Evolutionary conservation across 2,888 invertebrate species (phyloP).

Genomic region (Eumerus sabulonum): DNA sequence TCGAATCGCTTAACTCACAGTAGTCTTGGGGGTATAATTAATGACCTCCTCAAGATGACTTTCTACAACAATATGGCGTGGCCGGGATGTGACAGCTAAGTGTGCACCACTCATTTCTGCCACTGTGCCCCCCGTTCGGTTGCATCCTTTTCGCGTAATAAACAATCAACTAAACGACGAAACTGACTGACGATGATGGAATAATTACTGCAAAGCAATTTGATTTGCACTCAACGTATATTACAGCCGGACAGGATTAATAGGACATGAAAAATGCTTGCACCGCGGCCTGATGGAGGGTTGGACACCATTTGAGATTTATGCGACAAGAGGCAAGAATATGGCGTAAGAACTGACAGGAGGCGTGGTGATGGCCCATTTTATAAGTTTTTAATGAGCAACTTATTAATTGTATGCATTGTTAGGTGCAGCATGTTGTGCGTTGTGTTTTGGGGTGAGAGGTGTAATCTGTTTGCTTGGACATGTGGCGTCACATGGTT

Average conservation of each 20-base stretch:
- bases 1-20: slow-evolving; percentile 60
- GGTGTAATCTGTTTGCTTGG: slow-evolving; percentile 63
- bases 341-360: slow-evolving; percentile 39
- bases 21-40: slow-evolving; percentile 64
- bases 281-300: not conserved
- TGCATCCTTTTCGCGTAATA: too few species aligned
- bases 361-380: slow-evolving; percentile 63
- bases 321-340: slow-evolving; percentile 53
- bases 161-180: slow-evolving; percentile 16
- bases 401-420: slow-evolving; percentile 62
- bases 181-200: slow-evolving; percentile 61
- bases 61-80: slow-evolving; percentile 66
- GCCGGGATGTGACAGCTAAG: slow-evolving; percentile 65
- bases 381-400: slow-evolving; percentile 64
- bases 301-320: slow-evolving; percentile 38
- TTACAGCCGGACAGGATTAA: slow-evolving; percentile 66
- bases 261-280: slow-evolving; percentile 62
- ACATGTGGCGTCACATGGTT: slow-evolving; percentile 58
- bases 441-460: slow-evolving; percentile 48
- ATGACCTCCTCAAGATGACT: slow-evolving; percentile 68
- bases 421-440: slow-evolving; percentile 29
- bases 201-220: slow-evolving; percentile 68
- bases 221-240: slow-evolving; percentile 67
- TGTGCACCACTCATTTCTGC: slow-evolving; percentile 11
- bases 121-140: too few species aligned